phyloP scores from a whole-genome alignment of 2,797 vertebrate species.

The Clamator glandarius region DNA sequence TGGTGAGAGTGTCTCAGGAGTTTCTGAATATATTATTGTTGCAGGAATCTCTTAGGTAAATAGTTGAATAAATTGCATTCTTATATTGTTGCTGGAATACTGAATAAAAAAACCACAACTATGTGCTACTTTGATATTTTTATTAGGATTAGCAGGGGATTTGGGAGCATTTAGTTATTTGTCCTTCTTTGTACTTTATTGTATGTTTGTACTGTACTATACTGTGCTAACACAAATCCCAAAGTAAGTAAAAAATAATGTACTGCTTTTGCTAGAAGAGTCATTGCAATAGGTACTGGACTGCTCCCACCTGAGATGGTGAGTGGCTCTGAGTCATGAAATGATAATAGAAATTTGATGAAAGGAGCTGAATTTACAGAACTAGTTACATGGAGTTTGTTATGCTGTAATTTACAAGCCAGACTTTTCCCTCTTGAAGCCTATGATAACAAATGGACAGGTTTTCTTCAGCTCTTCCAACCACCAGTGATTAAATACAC shows the following conservation, averaged over 20 bases:
- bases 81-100: neutral
- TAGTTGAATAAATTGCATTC: neutral
- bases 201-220: neutral
- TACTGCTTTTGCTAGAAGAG: neutral
- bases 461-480: slow-evolving; percentile 15
- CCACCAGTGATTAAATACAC: slow-evolving; percentile 12
- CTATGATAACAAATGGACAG: neutral
- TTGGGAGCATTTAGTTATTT: slow-evolving; percentile 14
- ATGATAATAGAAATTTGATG: slow-evolving; percentile 12
- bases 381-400: neutral
- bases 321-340: neutral
- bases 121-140: neutral
- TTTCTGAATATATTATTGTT: neutral
- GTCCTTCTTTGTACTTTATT: neutral
- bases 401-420: neutral
- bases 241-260: neutral
- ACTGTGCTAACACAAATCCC: neutral
- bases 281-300: neutral
- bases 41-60: neutral
- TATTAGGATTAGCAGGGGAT: neutral
- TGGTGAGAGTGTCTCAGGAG: neutral
- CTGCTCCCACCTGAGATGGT: slow-evolving; percentile 1
- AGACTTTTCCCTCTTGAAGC: neutral
- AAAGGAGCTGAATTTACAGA: slow-evolving; percentile 26
- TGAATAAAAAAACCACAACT: neutral